Conservation (phyloP, 2,888 invertebrate species). For the Neoaliturus tenellus region DNA sequence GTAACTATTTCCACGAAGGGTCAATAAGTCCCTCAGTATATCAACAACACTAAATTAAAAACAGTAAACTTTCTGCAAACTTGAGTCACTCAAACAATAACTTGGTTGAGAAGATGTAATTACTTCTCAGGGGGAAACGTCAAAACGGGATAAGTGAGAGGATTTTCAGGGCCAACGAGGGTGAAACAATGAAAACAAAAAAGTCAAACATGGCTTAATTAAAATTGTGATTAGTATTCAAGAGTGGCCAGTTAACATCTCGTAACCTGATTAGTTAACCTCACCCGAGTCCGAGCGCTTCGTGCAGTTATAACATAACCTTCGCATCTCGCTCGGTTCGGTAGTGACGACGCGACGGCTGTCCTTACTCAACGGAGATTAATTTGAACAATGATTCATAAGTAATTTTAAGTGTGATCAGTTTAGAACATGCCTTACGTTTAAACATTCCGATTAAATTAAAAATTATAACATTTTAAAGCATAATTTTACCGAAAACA, state of each 20-base stretch:
- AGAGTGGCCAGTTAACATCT: neutral
- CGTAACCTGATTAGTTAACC: slow-evolving; percentile 22
- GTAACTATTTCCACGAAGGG: no score
- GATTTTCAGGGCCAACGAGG: neutral
- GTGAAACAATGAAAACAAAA: slow-evolving; percentile 12
- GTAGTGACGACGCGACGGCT: no score
- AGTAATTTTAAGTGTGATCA: no score
- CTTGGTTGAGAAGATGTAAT: neutral
- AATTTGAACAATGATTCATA: no score
- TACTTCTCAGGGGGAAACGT: neutral
- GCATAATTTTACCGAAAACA: no score
- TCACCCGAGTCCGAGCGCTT: neutral
- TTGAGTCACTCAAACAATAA: neutral
- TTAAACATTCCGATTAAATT: no score
- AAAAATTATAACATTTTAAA: no score
- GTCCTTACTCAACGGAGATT: no score
- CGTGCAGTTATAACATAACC: neutral
- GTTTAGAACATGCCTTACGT: no score
- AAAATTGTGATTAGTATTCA: slow-evolving; percentile 11
- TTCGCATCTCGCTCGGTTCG: neutral
- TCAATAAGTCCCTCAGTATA: no score
- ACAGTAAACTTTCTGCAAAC: no score
- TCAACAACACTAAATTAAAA: no score
- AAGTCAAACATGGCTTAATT: slow-evolving; percentile 25
- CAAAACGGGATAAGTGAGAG: neutral